Evolutionary conservation across 2,113 vertebrate genomes (phyloP), one percentile per base, ranked within the genome.

Genomic region (Tenrec ecaudatus): DNA sequence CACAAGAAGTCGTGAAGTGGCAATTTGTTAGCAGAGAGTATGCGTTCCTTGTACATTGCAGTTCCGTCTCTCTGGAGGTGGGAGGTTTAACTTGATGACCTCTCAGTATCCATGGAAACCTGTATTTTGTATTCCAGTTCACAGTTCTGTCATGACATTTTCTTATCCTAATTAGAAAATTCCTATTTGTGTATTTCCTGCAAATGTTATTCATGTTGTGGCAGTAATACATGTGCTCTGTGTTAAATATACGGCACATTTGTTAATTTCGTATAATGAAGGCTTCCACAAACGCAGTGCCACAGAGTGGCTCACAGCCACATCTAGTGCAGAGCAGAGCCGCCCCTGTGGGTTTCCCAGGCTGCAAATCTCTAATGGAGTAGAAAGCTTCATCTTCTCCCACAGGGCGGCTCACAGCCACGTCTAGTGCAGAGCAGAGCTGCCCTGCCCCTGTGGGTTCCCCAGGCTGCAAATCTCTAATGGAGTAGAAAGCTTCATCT

Each of bases 121-220:
- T 91, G 0, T 73, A 75, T 76, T 82, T 92, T 90, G 53, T 53
- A 58, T 76, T 93, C 33, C 3, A 33, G n/a, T 95, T 94, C 62
- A 69, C 82, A 47, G n/a, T 85, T 31, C 12, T 93, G 31, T 88
- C 23, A 60, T 80, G 73, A 83, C 69, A 60, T 88, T 94, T 89
- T 96, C n/a, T 94, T 87, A 87, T 77, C 78, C 69, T 83, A 60
- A 58, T 75, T 75, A 89, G 91, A 22, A 91, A 31, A 93, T 89
- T 89, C 62, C 53, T 86, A 66, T 57, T 62, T 88, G 92, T 90
- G 20, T 85, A 77, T 84, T 58, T 93, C 36, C 57, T 86, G 0
- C 57, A 68, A 36, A 66, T 81, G 83, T 80, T 83, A 66, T 75
- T 92, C 79, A 43, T 91, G 9, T 93, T 88, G 17, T 6, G 23